Base-by-base conservation (phyloP, 2,113 vertebrate genomes). In the Phainopepla nitens region DNA sequence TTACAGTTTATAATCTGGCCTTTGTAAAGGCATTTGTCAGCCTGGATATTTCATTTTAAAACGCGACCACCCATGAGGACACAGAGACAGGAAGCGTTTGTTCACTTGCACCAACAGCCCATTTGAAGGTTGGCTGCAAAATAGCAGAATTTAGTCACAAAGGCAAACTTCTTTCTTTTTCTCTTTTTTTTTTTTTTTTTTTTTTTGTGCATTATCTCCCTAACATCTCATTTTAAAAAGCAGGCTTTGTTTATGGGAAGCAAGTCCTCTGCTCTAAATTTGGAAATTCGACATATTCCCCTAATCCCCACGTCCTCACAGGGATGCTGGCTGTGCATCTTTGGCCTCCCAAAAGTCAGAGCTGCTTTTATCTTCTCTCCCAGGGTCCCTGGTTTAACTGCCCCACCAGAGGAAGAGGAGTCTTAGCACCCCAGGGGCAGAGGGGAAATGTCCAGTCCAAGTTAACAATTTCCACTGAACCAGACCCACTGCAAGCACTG, bases 1-100 rank as follows among this genome's bases (percentile, higher is more conserved):
- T 99, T 99, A 99, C 98, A 99, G 98, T 99, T 98, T 98, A 98
- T 98, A 98, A 98, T 99, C 98, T 98, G 98, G 98, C 98, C 98
- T 98, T 98, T 98, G 98, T 98, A 98, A 98, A 98, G 97, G 98
- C 98, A 99, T 99, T 99, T 99, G 98, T 98, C 98, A 99, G 98
- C 98, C 98, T 98, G 98, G 98, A 98, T 98, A 98, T 98, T 98
- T 97, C 97, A 97, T 98, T 98, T 97, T 97, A 96, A 98, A 98
- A 97, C 80, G 51, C 98, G 99, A 99, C 99, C 99, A 99, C 99
- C 99, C 99, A 99, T 97, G 97, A 98, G 97, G 97, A 98, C 41
- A 62, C 97, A 94, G 96, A 97, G 97, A 98, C 98, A 98, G 98
- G 98, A 98, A 98, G 98, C 96, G 70, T 97, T 97, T 97, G 96